Conservation (phyloP, 2,113 vertebrate genomes). For the Gorsachius goisagi region DNA sequence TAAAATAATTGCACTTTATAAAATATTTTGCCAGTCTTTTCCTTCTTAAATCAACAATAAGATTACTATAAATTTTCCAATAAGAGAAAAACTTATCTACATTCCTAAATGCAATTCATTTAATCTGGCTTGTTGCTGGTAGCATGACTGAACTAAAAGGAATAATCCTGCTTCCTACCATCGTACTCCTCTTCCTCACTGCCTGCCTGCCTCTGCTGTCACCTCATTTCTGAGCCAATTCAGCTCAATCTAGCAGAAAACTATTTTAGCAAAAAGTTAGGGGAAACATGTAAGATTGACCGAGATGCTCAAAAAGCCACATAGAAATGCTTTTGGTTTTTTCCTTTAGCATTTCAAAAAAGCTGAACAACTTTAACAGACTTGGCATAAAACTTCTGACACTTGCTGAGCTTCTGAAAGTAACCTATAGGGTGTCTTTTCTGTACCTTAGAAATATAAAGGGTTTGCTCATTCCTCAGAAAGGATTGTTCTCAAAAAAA, state of each 20-base stretch:
- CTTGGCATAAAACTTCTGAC: not conserved
- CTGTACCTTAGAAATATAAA: not conserved
- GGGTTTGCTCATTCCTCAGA: not conserved
- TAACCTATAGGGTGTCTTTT: not conserved
- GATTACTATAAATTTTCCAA: not conserved
- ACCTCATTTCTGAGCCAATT: not conserved
- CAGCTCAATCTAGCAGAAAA: not conserved
- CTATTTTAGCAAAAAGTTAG: not conserved
- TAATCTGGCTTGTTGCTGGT: not conserved
- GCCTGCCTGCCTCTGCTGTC: not conserved
- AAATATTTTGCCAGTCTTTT: not conserved
- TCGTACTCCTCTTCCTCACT: not conserved
- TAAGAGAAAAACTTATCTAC: not conserved
- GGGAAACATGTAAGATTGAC: not conserved
- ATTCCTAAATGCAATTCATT: rapidly evolving
- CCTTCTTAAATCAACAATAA: not conserved
- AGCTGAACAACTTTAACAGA: not conserved
- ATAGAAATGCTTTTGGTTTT: not conserved
- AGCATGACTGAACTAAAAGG: not conserved
- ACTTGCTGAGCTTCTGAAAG: not conserved
- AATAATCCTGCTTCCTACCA: not conserved
- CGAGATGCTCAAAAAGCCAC: not conserved
- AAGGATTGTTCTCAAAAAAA: not conserved
- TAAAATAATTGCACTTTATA: not conserved
- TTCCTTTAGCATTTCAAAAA: not conserved